Evolutionary conservation across 2,888 invertebrate genomes (phyloP).

Genomic region (Drepanosiphum platanoidis): DNA sequence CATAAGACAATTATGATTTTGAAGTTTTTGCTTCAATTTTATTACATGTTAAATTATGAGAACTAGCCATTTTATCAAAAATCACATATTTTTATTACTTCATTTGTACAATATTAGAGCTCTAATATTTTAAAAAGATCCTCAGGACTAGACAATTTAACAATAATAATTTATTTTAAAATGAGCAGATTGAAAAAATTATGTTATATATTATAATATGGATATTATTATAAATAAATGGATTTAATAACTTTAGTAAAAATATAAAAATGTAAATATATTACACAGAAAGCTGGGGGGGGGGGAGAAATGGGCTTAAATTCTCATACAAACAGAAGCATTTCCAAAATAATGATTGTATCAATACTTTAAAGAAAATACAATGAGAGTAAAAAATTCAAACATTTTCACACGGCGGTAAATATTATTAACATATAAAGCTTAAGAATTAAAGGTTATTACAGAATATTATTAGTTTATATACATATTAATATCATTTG

Average conservation of each 20-base stretch:
- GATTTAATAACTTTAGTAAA: background rate
- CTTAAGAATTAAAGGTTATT: constrained; percentile 41
- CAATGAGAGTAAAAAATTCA: constrained; percentile 16
- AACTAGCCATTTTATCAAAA: constrained; percentile 7
- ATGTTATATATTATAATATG: background rate
- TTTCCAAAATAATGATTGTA: background rate
- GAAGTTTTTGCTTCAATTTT: constrained; percentile 13
- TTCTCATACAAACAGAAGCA: constrained; percentile 2
- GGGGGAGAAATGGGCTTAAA: background rate
- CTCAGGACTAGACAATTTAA: constrained; percentile 54
- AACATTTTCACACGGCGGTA: constrained; percentile 20
- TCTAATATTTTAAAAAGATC: constrained; percentile 40
- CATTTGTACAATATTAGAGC: constrained; percentile 37
- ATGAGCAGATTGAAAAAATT: constrained; percentile 26
- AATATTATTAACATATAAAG: constrained; percentile 45
- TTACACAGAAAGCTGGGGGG: background rate
- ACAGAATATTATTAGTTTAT: constrained; percentile 13
- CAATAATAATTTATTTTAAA: constrained; percentile 25
- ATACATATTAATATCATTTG: constrained; percentile 55
- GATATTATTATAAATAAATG: background rate
- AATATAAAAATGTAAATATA: constrained; percentile 4
- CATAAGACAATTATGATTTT: constrained; percentile 20
- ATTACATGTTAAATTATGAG: background rate
- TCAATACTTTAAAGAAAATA: background rate
- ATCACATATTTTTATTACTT: constrained; percentile 11